Conservation (phyloP, 2,888 invertebrate genomes). For the Mythimna impura region DNA sequence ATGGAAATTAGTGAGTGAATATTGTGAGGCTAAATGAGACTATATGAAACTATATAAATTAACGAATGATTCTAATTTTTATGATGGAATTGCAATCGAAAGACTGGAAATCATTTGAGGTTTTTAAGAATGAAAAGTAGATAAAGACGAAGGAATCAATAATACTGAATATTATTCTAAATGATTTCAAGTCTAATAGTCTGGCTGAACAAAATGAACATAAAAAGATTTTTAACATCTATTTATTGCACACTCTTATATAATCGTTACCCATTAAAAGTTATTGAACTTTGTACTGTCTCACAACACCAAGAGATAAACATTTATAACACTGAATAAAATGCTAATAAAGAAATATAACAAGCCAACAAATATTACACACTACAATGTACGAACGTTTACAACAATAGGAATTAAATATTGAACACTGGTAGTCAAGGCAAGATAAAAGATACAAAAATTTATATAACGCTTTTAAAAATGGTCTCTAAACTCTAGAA, state of each 20-base stretch:
- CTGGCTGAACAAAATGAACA: slow-evolving; percentile 39
- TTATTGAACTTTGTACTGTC: slow-evolving; percentile 60
- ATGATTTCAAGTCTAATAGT: slow-evolving; percentile 22
- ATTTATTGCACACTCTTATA: slow-evolving; percentile 77
- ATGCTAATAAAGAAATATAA: slow-evolving; percentile 36
- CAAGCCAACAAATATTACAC: slow-evolving; percentile 57
- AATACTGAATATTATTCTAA: background rate
- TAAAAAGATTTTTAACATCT: slow-evolving; percentile 48
- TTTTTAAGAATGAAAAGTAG: background rate
- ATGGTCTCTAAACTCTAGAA: background rate
- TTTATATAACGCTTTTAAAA: background rate
- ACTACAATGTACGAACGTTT: slow-evolving; percentile 59
- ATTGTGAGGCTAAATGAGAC: slow-evolving; percentile 41
- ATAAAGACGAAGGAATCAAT: background rate
- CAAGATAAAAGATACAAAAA: background rate
- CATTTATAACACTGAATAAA: slow-evolving; percentile 53
- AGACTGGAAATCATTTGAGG: slow-evolving; percentile 26
- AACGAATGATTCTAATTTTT: slow-evolving; percentile 16
- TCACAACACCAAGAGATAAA: slow-evolving; percentile 58
- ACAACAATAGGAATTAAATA: slow-evolving; percentile 27
- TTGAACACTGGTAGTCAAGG: slow-evolving; percentile 40
- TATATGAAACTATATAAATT: slow-evolving; percentile 13
- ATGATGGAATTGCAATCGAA: background rate
- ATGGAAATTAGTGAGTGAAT: slow-evolving; percentile 74
- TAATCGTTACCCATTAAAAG: slow-evolving; percentile 81